phyloP scores from a whole-genome alignment of 2,113 vertebrate species.

The Neomonachus schauinslandi region DNA sequence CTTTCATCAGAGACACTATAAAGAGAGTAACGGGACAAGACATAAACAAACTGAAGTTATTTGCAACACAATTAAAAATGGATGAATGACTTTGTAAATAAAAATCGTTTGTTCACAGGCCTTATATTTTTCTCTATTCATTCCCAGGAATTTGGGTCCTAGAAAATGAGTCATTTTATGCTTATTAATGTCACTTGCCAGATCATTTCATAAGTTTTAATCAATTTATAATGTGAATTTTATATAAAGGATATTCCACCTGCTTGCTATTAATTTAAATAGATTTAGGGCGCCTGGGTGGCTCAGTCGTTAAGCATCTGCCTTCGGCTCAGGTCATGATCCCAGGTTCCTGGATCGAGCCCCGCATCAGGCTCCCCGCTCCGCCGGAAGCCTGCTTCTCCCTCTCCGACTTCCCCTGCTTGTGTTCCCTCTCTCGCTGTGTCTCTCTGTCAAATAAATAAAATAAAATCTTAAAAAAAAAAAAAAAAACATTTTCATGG shows the following conservation, averaged over 20 bases:
- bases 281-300: neutral
- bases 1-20: neutral
- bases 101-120: neutral
- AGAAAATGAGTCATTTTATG: neutral
- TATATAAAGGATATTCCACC: neutral
- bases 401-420: too few relatives aligned
- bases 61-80: neutral
- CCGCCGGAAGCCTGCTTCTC: too few relatives aligned
- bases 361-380: too few relatives aligned
- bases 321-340: too few relatives aligned
- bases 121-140: conserved; percentile 18
- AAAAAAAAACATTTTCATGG: neutral
- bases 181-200: neutral
- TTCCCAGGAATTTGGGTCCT: neutral
- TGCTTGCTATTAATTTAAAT: neutral
- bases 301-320: too few relatives aligned
- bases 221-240: neutral
- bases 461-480: too few relatives aligned
- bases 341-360: too few relatives aligned
- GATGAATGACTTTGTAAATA: neutral
- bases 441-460: too few relatives aligned
- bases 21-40: neutral
- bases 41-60: neutral
- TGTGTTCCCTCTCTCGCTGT: too few relatives aligned
- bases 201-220: neutral